These are phyloP conservation scores for Malurus alboscapulatus DNA, from an alignment of 2,113 vertebrate genomes.

Conservation along the genomic window DNA sequence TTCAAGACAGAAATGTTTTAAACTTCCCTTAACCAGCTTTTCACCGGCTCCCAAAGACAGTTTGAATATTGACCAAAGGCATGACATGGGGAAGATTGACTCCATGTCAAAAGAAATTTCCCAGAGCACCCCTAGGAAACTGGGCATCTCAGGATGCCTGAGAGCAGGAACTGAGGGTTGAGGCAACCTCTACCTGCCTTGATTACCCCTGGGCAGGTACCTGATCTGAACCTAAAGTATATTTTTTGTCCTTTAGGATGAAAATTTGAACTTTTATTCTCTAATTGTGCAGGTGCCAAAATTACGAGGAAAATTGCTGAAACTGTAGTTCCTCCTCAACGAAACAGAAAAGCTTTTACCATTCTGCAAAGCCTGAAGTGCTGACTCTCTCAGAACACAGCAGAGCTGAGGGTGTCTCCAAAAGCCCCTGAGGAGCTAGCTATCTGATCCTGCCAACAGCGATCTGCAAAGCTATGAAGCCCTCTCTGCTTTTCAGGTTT, in stretches of 20 bases:
- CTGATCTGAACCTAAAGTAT: rapidly evolving
- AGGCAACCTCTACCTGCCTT: background rate
- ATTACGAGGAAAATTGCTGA: background rate
- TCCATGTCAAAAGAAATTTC: background rate
- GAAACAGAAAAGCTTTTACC: background rate
- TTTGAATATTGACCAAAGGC: background rate
- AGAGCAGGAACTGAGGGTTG: background rate
- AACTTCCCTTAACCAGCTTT: background rate
- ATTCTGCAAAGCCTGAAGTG: background rate
- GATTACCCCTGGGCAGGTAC: background rate
- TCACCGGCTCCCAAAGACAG: background rate
- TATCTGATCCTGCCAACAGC: background rate
- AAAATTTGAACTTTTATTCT: background rate
- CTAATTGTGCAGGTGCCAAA: background rate
- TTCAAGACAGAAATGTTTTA: background rate
- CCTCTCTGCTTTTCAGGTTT: conserved; percentile 53
- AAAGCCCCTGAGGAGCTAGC: background rate
- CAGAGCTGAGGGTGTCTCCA: background rate
- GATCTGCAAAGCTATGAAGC: conserved; percentile 32
- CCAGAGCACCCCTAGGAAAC: background rate
- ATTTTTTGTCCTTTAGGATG: background rate
- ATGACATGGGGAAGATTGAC: rapidly evolving
- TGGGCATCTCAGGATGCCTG: background rate
- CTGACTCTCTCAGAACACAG: background rate
- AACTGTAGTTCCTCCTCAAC: background rate